phyloP scores from a whole-genome alignment of 1,140 invertebrate genomes.

The Telenomus remus region DNA sequence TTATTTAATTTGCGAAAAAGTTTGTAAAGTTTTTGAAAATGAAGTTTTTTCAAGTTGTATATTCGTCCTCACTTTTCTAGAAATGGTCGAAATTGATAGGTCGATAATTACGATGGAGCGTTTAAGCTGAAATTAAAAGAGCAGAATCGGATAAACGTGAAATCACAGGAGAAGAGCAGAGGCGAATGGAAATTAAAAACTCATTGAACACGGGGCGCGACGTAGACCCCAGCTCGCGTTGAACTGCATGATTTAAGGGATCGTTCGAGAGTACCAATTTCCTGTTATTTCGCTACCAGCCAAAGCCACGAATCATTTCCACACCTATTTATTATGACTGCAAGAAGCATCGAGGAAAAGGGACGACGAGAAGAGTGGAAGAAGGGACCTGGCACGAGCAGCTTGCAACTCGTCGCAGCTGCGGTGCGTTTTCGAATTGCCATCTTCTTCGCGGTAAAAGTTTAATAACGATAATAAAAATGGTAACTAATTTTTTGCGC shows the following conservation, averaged over 20 bases:
- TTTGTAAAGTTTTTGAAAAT: too few relatives aligned
- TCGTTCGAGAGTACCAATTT: constrained; percentile 66
- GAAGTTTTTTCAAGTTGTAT: too few relatives aligned
- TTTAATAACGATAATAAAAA: constrained; percentile 68
- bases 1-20: too few relatives aligned
- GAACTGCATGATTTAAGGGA: constrained; percentile 63
- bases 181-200: constrained; percentile 62
- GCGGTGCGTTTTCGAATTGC: constrained; percentile 55
- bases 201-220: constrained; percentile 51
- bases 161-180: constrained; percentile 33
- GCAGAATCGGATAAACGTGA: constrained; percentile 18
- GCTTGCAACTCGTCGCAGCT: constrained; percentile 61
- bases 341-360: constrained; percentile 51
- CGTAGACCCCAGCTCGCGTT: constrained; percentile 44
- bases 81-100: neutral
- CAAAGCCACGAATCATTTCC: constrained; percentile 68
- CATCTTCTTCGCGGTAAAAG: constrained; percentile 56
- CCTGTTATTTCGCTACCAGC: constrained; percentile 64
- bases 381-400: constrained; percentile 57
- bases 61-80: neutral
- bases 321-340: constrained; percentile 67
- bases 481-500: constrained; percentile 62
- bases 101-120: constrained; percentile 45
- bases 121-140: constrained; percentile 43
- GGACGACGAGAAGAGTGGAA: constrained; percentile 51